A percentile compares a stretch with the other conserved stretches of the same genome.
Conservation (phyloP, 2,797 vertebrate genomes). For the Spea hammondii region DNA sequence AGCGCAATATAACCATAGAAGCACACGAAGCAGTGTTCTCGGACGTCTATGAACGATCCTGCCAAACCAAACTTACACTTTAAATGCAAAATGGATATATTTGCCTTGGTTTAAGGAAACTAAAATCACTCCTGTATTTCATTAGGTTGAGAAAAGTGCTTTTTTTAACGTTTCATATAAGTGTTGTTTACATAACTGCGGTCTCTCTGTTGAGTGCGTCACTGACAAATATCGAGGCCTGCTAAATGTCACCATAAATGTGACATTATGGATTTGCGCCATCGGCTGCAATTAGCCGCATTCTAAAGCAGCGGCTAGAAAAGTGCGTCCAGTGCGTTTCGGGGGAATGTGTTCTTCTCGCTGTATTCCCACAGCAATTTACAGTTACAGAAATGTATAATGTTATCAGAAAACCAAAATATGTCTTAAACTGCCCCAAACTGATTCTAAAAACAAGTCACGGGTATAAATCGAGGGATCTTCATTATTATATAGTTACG, state of each 20-base stretch:
- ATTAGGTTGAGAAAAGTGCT: not conserved
- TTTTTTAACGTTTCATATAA: slow-evolving; percentile 4
- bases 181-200: slow-evolving; percentile 29
- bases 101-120: not conserved
- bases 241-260: slow-evolving; percentile 28
- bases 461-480: too few relatives aligned
- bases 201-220: slow-evolving; percentile 20
- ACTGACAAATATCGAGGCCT: slow-evolving; percentile 23
- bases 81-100: too few relatives aligned
- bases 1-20: too few relatives aligned
- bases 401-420: too few relatives aligned
- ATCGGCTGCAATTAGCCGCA: not conserved
- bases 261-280: slow-evolving; percentile 6
- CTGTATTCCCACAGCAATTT: not conserved
- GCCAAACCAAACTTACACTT: too few relatives aligned
- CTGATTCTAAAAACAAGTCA: too few relatives aligned
- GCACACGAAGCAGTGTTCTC: too few relatives aligned
- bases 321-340: not conserved
- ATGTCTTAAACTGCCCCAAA: too few relatives aligned
- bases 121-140: not conserved
- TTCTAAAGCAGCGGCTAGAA: not conserved
- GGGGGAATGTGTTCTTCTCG: not conserved
- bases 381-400: not conserved
- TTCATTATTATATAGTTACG: too few relatives aligned
- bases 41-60: too few relatives aligned